A percentile compares a stretch with the other conserved stretches of the same genome.
These are phyloP conservation scores for Furnarius figulus DNA, from an alignment of 2,113 vertebrate genomes.

Conservation along the genomic window DNA sequence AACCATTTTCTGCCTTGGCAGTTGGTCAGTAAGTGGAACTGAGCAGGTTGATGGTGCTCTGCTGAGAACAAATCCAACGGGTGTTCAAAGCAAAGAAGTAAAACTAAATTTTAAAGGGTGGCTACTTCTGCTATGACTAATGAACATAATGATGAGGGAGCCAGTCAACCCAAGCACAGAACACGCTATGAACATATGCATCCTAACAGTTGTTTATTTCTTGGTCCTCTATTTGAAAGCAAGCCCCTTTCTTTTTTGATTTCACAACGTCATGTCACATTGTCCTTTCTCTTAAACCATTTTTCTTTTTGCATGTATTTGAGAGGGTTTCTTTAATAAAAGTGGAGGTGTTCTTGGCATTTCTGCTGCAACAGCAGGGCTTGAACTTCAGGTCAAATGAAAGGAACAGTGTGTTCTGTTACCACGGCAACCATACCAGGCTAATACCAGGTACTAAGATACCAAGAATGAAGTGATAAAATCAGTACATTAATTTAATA, in stretches of 20 bases:
- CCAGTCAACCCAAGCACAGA: conserved; percentile 35
- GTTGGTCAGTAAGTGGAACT: background rate
- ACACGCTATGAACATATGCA: background rate
- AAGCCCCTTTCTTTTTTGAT: background rate
- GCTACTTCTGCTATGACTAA: background rate
- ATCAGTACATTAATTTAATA: conserved; percentile 82
- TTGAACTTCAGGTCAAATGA: conserved; percentile 82
- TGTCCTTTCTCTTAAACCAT: background rate
- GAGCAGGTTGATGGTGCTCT: background rate
- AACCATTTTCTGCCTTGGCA: background rate
- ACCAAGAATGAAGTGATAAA: conserved; percentile 76
- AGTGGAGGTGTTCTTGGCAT: conserved; percentile 78
- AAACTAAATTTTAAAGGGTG: background rate
- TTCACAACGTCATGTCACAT: background rate
- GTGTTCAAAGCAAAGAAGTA: background rate
- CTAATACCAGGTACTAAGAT: conserved; percentile 78
- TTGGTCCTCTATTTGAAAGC: conserved; percentile 10
- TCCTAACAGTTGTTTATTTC: conserved; percentile 42
- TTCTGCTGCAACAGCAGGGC: conserved; percentile 78
- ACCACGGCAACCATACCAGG: conserved; percentile 76
- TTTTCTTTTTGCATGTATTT: conserved; percentile 62
- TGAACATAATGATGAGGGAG: background rate
- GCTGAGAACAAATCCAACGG: background rate
- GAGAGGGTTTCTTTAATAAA: conserved; percentile 69
- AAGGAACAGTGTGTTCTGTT: conserved; percentile 80